A percentile compares a stretch with the other conserved stretches of the same genome.
Conservation (phyloP, 2,113 vertebrate species). For the Prochilodus magdalenae region DNA sequence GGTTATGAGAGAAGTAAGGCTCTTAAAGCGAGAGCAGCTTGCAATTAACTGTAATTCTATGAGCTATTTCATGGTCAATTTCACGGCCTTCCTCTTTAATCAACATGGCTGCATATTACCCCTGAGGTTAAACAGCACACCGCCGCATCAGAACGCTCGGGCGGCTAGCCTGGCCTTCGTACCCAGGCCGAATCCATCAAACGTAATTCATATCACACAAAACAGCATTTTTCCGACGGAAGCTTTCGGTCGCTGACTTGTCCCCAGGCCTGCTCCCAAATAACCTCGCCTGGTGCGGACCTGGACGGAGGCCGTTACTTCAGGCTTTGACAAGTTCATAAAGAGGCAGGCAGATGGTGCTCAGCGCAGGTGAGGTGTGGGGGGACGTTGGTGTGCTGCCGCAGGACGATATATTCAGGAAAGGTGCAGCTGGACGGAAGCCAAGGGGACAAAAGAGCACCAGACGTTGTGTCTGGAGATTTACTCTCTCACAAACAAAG, state of each 20-base stretch:
- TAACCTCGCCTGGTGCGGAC: background rate
- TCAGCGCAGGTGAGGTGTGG: background rate
- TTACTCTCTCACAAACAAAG: slow-evolving; percentile 25
- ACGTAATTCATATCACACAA: background rate
- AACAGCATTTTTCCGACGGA: background rate
- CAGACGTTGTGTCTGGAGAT: slow-evolving; percentile 12
- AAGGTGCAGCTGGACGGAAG: background rate
- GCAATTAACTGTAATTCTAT: slow-evolving; percentile 8
- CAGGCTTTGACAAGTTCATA: slow-evolving; percentile 26
- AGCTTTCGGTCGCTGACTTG: background rate
- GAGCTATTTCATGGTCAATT: slow-evolving; percentile 6
- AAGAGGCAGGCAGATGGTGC: slow-evolving; percentile 41
- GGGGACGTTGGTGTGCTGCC: slow-evolving; percentile 18
- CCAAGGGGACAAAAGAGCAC: slow-evolving; percentile 11
- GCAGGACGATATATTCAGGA: slow-evolving; percentile 30
- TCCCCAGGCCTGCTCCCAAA: background rate
- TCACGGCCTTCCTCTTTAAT: background rate
- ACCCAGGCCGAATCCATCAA: background rate
- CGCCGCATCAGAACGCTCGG: background rate
- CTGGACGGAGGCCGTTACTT: background rate
- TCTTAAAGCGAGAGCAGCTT: background rate
- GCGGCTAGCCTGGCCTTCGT: background rate
- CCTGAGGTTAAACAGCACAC: background rate
- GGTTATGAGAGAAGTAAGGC: background rate
- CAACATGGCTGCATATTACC: background rate